These are phyloP conservation scores for Drosophila ohnishii DNA, from an alignment of 1,140 invertebrate genomes.

Conservation along the genomic window DNA sequence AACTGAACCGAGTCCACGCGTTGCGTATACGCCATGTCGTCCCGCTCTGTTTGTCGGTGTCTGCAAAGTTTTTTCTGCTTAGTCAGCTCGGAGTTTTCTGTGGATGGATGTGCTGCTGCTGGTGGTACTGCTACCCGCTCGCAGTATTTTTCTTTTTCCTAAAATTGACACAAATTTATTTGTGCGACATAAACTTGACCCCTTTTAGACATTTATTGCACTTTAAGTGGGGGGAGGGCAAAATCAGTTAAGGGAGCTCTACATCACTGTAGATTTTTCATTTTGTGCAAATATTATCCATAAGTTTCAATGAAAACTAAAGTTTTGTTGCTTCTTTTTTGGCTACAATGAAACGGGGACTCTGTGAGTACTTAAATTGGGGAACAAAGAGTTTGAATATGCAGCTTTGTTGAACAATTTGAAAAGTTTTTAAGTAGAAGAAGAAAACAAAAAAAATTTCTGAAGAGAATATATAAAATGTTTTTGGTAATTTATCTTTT, in stretches of 20 bases:
- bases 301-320: constrained; percentile 8
- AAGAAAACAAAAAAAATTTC: no score
- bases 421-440: not conserved
- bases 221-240: not conserved
- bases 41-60: constrained; percentile 34
- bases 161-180: constrained; percentile 47
- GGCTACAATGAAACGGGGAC: not conserved
- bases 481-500: not conserved
- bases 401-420: not conserved
- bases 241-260: constrained; percentile 3
- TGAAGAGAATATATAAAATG: not conserved
- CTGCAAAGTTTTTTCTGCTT: constrained; percentile 58
- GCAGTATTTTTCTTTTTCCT: constrained; percentile 38
- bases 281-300: constrained; percentile 14
- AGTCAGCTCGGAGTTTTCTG: constrained; percentile 33
- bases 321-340: not conserved
- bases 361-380: not conserved
- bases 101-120: constrained; percentile 11
- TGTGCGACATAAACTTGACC: constrained; percentile 34
- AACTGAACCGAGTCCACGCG: constrained; percentile 13
- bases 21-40: constrained; percentile 62
- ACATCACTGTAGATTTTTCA: constrained; percentile 5
- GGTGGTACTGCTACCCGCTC: constrained; percentile 6
- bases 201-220: constrained; percentile 43
- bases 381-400: not conserved